These are phyloP conservation scores for Acrobasis suavella DNA, from an alignment of 2,888 invertebrate genomes.

Conservation along the genomic window DNA sequence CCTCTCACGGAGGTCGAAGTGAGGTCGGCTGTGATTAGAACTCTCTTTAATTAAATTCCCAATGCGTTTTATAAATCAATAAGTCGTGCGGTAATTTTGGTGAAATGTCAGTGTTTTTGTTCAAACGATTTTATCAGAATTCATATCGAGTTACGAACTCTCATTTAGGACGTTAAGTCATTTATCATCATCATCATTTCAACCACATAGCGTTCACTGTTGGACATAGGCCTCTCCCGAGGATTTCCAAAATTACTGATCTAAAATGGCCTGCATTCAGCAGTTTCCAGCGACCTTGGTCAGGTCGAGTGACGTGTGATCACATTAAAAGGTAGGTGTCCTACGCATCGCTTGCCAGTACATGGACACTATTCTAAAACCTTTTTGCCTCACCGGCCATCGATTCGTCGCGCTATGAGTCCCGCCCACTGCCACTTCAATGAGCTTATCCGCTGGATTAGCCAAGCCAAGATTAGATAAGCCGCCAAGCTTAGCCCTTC, in stretches of 20 bases:
- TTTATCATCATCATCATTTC: too few relatives aligned
- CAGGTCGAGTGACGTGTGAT: too few relatives aligned
- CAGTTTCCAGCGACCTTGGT: too few relatives aligned
- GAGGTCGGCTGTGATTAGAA: conserved; percentile 53
- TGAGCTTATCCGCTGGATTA: background rate
- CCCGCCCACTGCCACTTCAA: background rate
- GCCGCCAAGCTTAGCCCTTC: too few relatives aligned
- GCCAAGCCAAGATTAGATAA: background rate
- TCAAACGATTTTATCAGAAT: background rate
- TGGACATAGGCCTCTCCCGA: too few relatives aligned
- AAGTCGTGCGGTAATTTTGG: conserved; percentile 21
- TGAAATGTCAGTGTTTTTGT: conserved; percentile 9
- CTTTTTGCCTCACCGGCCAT: background rate
- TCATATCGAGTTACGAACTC: background rate
- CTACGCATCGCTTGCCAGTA: too few relatives aligned
- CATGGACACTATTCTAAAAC: too few relatives aligned
- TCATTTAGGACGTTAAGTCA: background rate
- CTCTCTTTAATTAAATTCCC: conserved; percentile 38
- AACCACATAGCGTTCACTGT: too few relatives aligned
- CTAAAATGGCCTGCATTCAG: too few relatives aligned
- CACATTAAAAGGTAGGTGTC: too few relatives aligned
- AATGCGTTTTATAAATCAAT: conserved; percentile 33
- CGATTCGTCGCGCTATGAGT: background rate
- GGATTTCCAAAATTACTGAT: too few relatives aligned
- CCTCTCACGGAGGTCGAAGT: conserved; percentile 56